Evolutionary conservation across 2,888 invertebrate genomes (phyloP).

Genomic region (Anoncus sp.): DNA sequence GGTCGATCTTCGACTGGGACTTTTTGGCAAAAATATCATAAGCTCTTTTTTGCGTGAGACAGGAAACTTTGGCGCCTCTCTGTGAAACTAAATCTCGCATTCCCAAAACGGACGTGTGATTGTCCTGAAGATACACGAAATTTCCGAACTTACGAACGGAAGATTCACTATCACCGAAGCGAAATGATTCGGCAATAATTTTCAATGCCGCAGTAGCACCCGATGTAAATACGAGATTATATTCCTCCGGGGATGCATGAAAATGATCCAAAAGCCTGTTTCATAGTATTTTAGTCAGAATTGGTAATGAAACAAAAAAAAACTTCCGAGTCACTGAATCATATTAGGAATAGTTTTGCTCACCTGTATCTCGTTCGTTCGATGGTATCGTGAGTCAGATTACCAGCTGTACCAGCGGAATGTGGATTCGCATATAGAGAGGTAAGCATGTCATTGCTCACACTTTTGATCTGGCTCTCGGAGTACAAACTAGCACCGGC

Average conservation of each 20-base stretch:
- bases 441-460: constrained; percentile 87
- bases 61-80: constrained; percentile 85
- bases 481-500: constrained; percentile 94
- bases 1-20: constrained; percentile 77
- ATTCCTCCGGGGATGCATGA: constrained; percentile 91
- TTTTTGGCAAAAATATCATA: constrained; percentile 81
- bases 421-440: constrained; percentile 97
- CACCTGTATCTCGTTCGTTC: constrained; percentile 93
- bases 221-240: constrained; percentile 96
- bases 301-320: background rate
- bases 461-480: constrained; percentile 88
- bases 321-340: background rate
- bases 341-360: no score
- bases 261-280: constrained; percentile 92
- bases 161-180: constrained; percentile 82
- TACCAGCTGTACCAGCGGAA: constrained; percentile 89
- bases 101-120: constrained; percentile 98
- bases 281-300: background rate
- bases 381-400: constrained; percentile 91
- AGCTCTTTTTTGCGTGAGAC: constrained; percentile 86
- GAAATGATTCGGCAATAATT: constrained; percentile 92
- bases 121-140: constrained; percentile 94
- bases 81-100: constrained; percentile 90
- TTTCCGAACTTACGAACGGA: constrained; percentile 83
- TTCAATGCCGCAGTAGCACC: constrained; percentile 96